Evolutionary conservation across 2,797 vertebrate genomes (phyloP).

Genomic region (Alexandromys oeconomus): DNA sequence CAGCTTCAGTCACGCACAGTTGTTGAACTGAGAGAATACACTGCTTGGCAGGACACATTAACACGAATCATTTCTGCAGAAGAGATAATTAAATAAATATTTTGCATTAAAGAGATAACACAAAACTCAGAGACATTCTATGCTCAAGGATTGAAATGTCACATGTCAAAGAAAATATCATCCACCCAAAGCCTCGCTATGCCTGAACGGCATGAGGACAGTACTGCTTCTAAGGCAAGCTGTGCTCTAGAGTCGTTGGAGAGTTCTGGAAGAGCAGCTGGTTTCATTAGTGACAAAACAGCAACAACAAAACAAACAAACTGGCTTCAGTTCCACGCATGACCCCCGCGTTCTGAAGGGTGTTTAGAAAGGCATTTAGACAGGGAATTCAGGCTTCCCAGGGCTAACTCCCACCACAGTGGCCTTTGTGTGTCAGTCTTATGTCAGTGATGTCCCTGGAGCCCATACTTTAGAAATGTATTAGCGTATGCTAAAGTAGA

Average conservation of each 20-base stretch:
- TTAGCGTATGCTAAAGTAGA: neutral
- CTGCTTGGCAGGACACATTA: neutral
- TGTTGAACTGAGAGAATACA: neutral
- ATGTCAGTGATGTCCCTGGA: neutral
- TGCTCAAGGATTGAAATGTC: neutral
- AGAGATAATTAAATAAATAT: neutral
- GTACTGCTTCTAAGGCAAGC: neutral
- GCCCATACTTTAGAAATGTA: neutral
- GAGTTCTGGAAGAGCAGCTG: neutral
- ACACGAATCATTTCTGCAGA: slow-evolving; percentile 10
- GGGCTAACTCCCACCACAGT: neutral
- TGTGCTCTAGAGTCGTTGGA: neutral
- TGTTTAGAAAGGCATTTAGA: neutral
- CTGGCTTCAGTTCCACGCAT: neutral
- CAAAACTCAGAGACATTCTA: neutral
- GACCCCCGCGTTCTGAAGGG: neutral
- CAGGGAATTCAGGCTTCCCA: neutral
- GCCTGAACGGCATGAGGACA: neutral
- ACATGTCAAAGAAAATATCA: neutral
- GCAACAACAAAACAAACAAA: neutral
- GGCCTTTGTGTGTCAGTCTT: neutral
- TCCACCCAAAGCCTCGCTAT: neutral
- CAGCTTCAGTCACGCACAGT: neutral
- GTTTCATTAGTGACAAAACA: neutral
- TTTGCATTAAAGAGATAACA: neutral